Conservation (phyloP, 2,113 vertebrate genomes). For the Carassius carassius region DNA sequence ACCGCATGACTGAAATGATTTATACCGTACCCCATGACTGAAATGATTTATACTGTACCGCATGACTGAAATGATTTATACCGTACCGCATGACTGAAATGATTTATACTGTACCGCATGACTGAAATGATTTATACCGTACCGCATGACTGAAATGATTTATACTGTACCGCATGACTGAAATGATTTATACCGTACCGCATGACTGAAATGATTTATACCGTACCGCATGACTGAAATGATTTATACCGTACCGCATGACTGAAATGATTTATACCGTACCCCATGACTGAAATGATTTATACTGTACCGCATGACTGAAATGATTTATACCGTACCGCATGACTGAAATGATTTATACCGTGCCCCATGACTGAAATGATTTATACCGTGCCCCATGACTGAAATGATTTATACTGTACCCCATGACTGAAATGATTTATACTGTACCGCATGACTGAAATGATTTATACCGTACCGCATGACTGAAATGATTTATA, state of each 20-base stretch:
- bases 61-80: conserved; percentile 6
- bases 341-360: conserved; percentile 6
- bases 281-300: too few species aligned
- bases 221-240: too few species aligned
- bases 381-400: too few species aligned
- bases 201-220: not conserved
- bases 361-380: not conserved
- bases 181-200: conserved; percentile 2
- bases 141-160: not conserved
- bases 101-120: too few species aligned
- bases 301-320: not conserved
- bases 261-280: not conserved
- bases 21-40: not conserved
- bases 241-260: not conserved
- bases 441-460: too few species aligned
- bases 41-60: not conserved
- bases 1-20: too few species aligned
- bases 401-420: conserved; percentile 17
- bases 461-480: conserved; percentile 2
- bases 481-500: not conserved
- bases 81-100: not conserved
- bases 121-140: conserved; percentile 13
- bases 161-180: too few species aligned
- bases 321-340: not conserved
- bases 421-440: not conserved